Conservation (phyloP, 1,140 invertebrate genomes). For the Anoplophora glabripennis region DNA sequence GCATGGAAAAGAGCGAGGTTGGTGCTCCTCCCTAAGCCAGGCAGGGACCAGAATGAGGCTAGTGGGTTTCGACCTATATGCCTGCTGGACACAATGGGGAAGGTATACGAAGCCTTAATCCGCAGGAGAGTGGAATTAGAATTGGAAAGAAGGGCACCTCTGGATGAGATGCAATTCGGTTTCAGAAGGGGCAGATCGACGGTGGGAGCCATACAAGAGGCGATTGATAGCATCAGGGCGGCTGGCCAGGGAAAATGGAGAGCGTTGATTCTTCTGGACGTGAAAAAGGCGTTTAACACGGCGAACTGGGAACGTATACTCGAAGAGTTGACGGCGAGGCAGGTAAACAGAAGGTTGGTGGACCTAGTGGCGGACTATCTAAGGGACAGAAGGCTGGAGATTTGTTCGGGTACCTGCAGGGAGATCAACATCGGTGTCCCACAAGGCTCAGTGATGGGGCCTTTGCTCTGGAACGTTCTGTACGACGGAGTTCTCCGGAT, state of each 20-base stretch:
- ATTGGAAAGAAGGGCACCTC: constrained; percentile 14
- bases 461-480: constrained; percentile 38
- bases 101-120: constrained; percentile 30
- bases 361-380: constrained; percentile 24
- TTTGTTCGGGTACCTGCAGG: neutral
- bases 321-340: constrained; percentile 6
- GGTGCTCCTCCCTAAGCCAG: constrained; percentile 20
- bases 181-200: constrained; percentile 31
- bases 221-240: neutral
- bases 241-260: neutral
- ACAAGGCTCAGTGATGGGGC: constrained; percentile 41
- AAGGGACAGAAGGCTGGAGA: constrained; percentile 10
- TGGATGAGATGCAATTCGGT: constrained; percentile 25
- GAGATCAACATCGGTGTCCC: constrained; percentile 10
- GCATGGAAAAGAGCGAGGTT: constrained; percentile 22
- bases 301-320: constrained; percentile 18
- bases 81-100: constrained; percentile 22
- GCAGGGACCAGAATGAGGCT: constrained; percentile 6
- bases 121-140: constrained; percentile 6
- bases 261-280: constrained; percentile 20
- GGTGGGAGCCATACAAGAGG: constrained; percentile 15
- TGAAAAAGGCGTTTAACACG: constrained; percentile 30
- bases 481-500: constrained; percentile 36
- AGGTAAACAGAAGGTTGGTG: constrained; percentile 11
- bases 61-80: constrained; percentile 27